Evolutionary conservation across 2,113 vertebrate species (phyloP).

Genomic region (Stercorarius parasiticus): DNA sequence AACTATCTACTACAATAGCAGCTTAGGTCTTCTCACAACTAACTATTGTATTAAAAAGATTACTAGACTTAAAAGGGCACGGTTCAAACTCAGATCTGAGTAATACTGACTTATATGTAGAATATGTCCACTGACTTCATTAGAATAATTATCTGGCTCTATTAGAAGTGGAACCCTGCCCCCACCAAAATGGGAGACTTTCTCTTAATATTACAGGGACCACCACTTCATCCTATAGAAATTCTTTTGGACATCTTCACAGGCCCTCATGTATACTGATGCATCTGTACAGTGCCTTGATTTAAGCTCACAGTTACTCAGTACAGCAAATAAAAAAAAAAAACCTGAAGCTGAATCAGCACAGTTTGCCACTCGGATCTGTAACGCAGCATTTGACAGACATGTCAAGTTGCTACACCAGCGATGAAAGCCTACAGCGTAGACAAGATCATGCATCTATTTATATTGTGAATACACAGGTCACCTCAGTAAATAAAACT

Average conservation of each 20-base stretch:
- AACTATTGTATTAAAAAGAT: background rate
- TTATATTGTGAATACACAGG: background rate
- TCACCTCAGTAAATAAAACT: background rate
- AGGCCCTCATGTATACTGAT: rapidly evolving
- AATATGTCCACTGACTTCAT: background rate
- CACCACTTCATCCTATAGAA: background rate
- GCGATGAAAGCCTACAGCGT: background rate
- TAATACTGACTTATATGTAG: background rate
- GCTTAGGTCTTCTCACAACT: background rate
- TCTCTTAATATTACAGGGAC: background rate
- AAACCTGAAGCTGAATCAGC: background rate
- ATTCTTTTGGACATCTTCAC: background rate
- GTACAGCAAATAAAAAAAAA: background rate
- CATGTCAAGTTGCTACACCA: background rate
- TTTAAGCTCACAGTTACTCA: background rate
- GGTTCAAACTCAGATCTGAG: background rate
- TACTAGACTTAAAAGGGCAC: background rate
- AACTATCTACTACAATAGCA: background rate
- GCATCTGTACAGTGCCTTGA: background rate
- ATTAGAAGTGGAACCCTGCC: background rate
- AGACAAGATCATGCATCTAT: background rate
- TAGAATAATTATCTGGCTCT: background rate
- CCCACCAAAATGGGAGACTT: background rate
- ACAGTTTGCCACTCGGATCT: background rate
- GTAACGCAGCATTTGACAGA: background rate